These are phyloP conservation scores for Pantala flavescens DNA, from an alignment of 1,140 invertebrate species.

Conservation along the genomic window DNA sequence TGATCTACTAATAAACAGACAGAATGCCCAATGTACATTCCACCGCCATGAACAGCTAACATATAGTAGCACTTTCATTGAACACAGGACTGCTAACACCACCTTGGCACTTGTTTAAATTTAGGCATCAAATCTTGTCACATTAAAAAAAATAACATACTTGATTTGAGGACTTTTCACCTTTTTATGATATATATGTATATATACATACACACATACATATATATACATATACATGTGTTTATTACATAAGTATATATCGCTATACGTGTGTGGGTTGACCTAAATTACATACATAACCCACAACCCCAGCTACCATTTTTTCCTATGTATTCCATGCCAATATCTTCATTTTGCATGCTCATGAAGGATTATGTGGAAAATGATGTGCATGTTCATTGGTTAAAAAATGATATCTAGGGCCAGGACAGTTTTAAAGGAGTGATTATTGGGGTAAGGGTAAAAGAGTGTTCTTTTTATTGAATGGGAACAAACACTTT, in stretches of 20 bases:
- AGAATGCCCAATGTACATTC: background rate
- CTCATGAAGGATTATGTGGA: background rate
- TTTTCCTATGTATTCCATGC: slow-evolving; percentile 6
- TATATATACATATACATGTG: background rate
- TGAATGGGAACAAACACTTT: slow-evolving; percentile 7
- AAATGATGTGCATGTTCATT: background rate
- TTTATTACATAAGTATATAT: background rate
- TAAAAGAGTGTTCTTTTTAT: background rate
- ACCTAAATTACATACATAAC: background rate
- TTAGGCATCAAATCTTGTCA: background rate
- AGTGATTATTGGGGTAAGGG: background rate
- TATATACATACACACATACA: background rate
- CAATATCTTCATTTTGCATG: background rate
- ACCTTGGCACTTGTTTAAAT: slow-evolving; percentile 3
- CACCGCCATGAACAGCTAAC: background rate
- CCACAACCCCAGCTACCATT: background rate
- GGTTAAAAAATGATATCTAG: background rate
- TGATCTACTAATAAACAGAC: background rate
- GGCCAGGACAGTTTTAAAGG: background rate
- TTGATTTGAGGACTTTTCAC: slow-evolving; percentile 6
- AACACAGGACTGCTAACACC: background rate
- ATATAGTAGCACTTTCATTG: background rate
- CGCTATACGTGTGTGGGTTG: background rate
- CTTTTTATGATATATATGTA: background rate
- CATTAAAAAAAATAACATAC: slow-evolving; percentile 9